A percentile compares a stretch with the other conserved stretches of the same genome.
Conservation (phyloP, 2,113 vertebrate species). For the Kryptolebias marmoratus region DNA sequence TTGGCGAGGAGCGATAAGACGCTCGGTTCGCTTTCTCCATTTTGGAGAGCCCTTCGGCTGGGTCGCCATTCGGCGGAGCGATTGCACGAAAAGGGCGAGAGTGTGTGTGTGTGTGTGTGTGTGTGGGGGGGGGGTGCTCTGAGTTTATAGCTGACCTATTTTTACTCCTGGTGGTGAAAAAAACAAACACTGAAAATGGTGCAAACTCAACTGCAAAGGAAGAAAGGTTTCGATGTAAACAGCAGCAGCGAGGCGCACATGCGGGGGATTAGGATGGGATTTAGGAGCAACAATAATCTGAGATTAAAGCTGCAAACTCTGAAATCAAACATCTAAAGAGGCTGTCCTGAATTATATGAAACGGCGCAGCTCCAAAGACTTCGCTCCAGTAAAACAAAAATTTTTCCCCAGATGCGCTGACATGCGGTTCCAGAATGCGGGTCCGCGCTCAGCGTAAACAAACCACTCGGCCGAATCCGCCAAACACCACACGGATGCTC, state of each 20-base stretch:
- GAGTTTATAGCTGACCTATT: constrained; percentile 42
- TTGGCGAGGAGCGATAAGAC: constrained; percentile 29
- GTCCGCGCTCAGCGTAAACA: too few species aligned
- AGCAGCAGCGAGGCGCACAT: constrained; percentile 68
- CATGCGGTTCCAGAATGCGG: too few species aligned
- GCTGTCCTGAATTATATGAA: too few species aligned
- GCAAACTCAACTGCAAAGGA: constrained; percentile 40
- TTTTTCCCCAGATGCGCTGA: too few species aligned
- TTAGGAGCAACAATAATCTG: constrained; percentile 67
- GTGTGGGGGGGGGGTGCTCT: background rate
- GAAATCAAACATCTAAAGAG: too few species aligned
- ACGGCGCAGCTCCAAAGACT: too few species aligned
- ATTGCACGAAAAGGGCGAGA: constrained; percentile 20
- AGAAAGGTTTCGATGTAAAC: constrained; percentile 65
- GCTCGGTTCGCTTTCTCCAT: constrained; percentile 64
- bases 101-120: too few species aligned
- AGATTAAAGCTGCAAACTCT: constrained; percentile 53
- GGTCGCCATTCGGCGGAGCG: constrained; percentile 61
- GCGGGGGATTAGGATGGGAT: constrained; percentile 70
- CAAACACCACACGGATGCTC: too few species aligned
- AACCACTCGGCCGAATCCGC: too few species aligned
- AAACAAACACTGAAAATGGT: constrained; percentile 1
- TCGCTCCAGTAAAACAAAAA: too few species aligned
- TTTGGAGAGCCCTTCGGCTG: constrained; percentile 60
- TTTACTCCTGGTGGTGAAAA: constrained; percentile 28